Conservation (phyloP, 2,888 invertebrate species). For the Tetanocera ferruginea region DNA sequence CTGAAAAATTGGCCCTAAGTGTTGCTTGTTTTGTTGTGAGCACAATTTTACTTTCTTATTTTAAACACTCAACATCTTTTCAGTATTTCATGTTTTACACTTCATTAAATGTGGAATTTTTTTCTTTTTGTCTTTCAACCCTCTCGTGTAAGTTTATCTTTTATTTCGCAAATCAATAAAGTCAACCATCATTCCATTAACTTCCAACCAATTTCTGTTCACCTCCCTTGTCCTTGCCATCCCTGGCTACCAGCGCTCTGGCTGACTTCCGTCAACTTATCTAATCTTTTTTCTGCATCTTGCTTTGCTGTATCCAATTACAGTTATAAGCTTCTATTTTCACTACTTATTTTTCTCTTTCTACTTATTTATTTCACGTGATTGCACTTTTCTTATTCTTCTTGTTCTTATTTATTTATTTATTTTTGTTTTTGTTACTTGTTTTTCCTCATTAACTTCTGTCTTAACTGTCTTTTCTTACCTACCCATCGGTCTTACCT, state of each 20-base stretch:
- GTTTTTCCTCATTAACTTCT: constrained; percentile 29
- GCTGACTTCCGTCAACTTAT: constrained; percentile 1
- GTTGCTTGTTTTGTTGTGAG: too few species aligned
- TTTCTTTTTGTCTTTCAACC: neutral
- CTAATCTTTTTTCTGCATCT: neutral
- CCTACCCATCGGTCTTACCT: neutral
- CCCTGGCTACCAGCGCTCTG: neutral
- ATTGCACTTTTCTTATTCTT: constrained; percentile 16
- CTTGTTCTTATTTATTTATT: neutral
- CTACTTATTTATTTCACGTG: constrained; percentile 30
- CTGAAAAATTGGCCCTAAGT: too few species aligned
- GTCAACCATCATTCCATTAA: constrained; percentile 28
- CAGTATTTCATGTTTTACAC: neutral
- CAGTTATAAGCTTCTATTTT: constrained; percentile 36
- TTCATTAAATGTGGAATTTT: neutral
- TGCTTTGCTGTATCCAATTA: constrained; percentile 34
- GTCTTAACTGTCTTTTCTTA: neutral
- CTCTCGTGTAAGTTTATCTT: neutral
- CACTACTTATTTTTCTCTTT: constrained; percentile 16
- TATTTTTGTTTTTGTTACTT: neutral
- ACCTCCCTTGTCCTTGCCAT: neutral
- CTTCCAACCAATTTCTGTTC: neutral
- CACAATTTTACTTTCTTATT: too few species aligned
- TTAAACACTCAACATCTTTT: too few species aligned
- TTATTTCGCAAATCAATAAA: constrained; percentile 30